Base-by-base conservation (phyloP, 2,113 vertebrate genomes). In the Chroicocephalus ridibundus region DNA sequence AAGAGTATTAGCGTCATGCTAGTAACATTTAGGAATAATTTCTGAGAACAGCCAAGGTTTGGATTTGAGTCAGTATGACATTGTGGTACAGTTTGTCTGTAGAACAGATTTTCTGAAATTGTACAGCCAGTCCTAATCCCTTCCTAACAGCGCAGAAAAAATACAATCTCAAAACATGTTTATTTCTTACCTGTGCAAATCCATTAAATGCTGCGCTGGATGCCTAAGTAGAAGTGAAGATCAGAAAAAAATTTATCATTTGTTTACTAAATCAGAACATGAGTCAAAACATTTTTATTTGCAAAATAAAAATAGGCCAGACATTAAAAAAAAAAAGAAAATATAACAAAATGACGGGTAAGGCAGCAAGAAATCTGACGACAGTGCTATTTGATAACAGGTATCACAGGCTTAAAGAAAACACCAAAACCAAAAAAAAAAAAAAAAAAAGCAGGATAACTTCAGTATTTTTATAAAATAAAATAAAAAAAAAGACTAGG, bases 131-230 rank as follows among this genome's bases (percentile, higher is more conserved):
- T 62, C 57, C 58, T 88, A 72, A 91, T 68, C 47, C 25, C 20
- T 79, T 90, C 22, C 22, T 44, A 82, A 57, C 1, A 84, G 47
- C 52, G 78, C 10, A 64, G 58, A 46, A 32, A 82, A 71, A 58
- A 26, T 15, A 5, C 8, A 42, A 51, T 26, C 31, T 75, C 27
- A 77, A 82, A 93, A n/a, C 6, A 9, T 40, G 32, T 61, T 79
- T 74, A 82, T 75, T 84, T 94, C 96, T 98, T 98, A 99, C 99
- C 98, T 99, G 98, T 54, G 98, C 94, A 92, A 99, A 98, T 98
- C 98, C 98, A 97, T 99, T 99, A 97, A 99, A 99, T 58, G 98
- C 97, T 94, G 97, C 97, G 94, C 97, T 98, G 89, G 98, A 94
- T 87, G 97, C 98, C 99, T 99, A 97, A 97, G 97, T 82, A 96